Conservation (phyloP, 2,797 vertebrate species). For the Cygnus olor region DNA sequence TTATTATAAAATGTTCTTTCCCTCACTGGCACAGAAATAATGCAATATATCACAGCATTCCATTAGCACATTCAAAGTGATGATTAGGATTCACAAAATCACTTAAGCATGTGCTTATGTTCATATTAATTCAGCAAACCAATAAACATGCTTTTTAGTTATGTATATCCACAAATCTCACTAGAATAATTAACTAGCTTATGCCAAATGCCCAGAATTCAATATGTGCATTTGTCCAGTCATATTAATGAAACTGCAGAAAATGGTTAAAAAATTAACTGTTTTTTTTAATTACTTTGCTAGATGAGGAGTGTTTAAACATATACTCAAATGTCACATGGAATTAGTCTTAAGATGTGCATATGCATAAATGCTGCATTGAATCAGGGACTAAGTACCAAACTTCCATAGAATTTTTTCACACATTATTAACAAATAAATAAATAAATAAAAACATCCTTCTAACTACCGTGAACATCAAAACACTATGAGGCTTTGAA, state of each 20-base stretch:
- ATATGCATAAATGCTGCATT: background rate
- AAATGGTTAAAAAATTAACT: background rate
- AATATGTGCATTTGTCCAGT: background rate
- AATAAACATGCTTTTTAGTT: background rate
- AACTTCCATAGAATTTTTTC: background rate
- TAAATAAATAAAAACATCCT: background rate
- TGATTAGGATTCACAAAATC: conserved; percentile 17
- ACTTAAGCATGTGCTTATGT: conserved; percentile 29
- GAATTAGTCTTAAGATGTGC: background rate
- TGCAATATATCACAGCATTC: background rate
- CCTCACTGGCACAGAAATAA: conserved; percentile 25
- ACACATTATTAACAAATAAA: background rate
- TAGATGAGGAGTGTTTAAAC: background rate
- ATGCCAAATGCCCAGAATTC: background rate
- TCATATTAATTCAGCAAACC: conserved; percentile 6
- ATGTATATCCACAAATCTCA: background rate
- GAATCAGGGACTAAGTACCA: background rate
- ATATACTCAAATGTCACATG: background rate
- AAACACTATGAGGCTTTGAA: background rate
- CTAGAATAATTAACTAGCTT: background rate
- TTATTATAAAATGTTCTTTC: background rate
- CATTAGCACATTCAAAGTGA: background rate
- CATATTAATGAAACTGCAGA: background rate
- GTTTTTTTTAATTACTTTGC: background rate
- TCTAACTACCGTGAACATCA: background rate